A percentile compares a stretch with the other conserved stretches of the same genome.
Evolutionary conservation across 2,113 vertebrate species (phyloP).

Genomic region (Petaurus breviceps): DNA sequence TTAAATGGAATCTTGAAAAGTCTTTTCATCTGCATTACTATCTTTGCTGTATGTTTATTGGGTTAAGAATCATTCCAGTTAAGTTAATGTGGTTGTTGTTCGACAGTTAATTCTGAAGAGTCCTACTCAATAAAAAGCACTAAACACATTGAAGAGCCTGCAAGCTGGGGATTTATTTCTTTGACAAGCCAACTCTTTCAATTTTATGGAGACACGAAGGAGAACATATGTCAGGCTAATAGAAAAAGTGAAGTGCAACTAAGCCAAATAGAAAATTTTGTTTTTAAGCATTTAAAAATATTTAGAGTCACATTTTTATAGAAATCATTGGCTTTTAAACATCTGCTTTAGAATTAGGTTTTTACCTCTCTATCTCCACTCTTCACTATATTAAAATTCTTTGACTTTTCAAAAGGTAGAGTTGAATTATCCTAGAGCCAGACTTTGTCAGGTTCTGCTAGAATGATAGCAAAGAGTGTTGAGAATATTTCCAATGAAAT

Average conservation of each 20-base stretch:
- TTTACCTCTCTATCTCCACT: neutral
- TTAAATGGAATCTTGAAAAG: conserved; percentile 49
- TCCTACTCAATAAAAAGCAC: conserved; percentile 40
- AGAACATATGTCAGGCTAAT: conserved; percentile 7
- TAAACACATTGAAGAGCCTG: conserved; percentile 34
- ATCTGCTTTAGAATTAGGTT: neutral
- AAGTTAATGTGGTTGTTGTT: conserved; percentile 53
- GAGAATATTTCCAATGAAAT: neutral
- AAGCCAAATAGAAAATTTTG: conserved; percentile 8
- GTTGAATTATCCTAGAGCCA: neutral
- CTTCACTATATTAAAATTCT: neutral
- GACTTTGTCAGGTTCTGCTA: neutral
- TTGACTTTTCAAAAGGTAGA: neutral
- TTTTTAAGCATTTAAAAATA: conserved; percentile 42
- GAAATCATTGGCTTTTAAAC: neutral
- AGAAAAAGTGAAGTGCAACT: conserved; percentile 20
- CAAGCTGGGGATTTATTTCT: conserved; percentile 35
- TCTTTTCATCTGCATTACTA: neutral
- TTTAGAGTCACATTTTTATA: conserved; percentile 29
- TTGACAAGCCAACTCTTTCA: neutral
- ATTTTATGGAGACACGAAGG: conserved; percentile 51
- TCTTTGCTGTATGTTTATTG: conserved; percentile 41
- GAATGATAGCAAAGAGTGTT: neutral
- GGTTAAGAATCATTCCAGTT: conserved; percentile 55
- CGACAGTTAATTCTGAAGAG: conserved; percentile 62